phyloP scores from a whole-genome alignment of 2,113 vertebrate genomes.

The Bambusicola thoracicus region DNA sequence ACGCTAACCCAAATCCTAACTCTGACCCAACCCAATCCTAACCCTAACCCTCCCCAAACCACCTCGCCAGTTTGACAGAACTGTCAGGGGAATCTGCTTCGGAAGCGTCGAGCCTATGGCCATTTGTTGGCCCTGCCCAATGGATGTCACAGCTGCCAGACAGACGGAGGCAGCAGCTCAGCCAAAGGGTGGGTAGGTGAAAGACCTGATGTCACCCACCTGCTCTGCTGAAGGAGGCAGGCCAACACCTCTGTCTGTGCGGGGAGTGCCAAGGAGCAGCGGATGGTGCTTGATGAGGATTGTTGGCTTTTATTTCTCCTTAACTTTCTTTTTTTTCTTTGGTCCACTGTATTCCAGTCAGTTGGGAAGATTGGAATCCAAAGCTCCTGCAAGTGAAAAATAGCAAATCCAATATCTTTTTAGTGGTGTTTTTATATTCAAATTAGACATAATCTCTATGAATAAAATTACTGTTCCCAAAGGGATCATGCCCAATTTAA shows the following conservation, averaged over 20 bases:
- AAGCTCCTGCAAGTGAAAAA: conserved; percentile 56
- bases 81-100: background rate
- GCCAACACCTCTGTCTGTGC: background rate
- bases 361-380: background rate
- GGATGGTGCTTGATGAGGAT: background rate
- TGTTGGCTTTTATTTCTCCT: background rate
- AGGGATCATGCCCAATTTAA: conserved; percentile 72
- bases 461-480: conserved; percentile 77
- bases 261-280: background rate
- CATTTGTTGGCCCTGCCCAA: background rate
- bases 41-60: background rate
- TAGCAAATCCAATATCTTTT: conserved; percentile 65
- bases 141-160: background rate
- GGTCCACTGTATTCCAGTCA: background rate
- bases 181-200: background rate
- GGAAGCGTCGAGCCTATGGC: background rate
- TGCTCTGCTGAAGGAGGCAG: background rate
- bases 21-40: too few species aligned
- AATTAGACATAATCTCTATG: conserved; percentile 73
- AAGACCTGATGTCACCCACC: background rate
- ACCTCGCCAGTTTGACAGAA: background rate
- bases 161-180: background rate
- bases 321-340: background rate
- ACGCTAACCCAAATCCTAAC: background rate
- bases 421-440: conserved; percentile 73